A percentile compares a stretch with the other conserved stretches of the same genome.
Evolutionary conservation across 1,140 invertebrate species (phyloP).

Genomic region (Schlechtendalia chinensis): DNA sequence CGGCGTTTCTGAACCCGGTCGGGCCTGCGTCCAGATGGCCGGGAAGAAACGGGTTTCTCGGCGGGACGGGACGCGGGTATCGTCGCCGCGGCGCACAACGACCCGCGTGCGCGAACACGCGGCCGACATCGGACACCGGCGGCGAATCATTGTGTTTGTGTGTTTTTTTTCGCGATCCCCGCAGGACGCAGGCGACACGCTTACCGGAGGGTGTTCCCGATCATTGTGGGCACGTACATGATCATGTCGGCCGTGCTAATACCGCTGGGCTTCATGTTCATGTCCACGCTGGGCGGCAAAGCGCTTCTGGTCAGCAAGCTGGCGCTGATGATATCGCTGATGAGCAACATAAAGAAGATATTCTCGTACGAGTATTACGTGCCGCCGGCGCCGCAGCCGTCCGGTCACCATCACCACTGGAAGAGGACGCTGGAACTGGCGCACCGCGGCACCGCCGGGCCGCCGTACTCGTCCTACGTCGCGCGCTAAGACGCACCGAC

Average conservation of each 20-base stretch:
- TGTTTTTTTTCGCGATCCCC: background rate
- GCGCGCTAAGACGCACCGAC: conserved; percentile 6
- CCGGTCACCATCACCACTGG: conserved; percentile 22
- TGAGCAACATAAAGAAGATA: conserved; percentile 52
- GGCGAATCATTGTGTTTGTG: too few relatives aligned
- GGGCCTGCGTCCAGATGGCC: too few relatives aligned
- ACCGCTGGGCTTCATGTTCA: conserved; percentile 56
- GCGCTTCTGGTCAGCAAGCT: conserved; percentile 55
- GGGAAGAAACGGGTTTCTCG: too few relatives aligned
- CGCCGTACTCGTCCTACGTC: conserved; percentile 18
- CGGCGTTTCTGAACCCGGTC: too few relatives aligned
- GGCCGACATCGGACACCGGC: too few relatives aligned
- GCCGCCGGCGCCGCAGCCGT: background rate
- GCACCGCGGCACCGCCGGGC: conserved; percentile 20
- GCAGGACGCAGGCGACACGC: conserved; percentile 52
- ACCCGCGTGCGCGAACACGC: too few relatives aligned
- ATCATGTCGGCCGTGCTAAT: conserved; percentile 54
- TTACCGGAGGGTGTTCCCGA: conserved; percentile 55
- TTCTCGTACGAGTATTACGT: conserved; percentile 45
- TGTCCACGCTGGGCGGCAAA: conserved; percentile 55
- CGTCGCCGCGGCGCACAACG: too few relatives aligned
- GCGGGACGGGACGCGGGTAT: too few relatives aligned
- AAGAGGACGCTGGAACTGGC: conserved; percentile 17
- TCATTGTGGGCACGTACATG: conserved; percentile 55
- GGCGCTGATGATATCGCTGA: conserved; percentile 54